phyloP scores from a whole-genome alignment of 2,888 invertebrate species.

The Dilophus febrilis region DNA sequence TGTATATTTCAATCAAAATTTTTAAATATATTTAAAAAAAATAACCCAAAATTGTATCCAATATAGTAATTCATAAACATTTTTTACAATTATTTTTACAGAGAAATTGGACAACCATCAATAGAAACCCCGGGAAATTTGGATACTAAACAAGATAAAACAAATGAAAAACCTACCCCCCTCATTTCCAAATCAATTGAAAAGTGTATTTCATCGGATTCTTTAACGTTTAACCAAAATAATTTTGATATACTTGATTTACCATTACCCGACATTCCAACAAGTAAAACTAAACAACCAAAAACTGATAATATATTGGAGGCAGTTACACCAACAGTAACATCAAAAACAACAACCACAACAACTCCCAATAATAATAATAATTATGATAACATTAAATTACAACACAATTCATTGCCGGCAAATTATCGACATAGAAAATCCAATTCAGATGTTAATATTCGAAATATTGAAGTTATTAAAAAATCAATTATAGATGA shows the following conservation, averaged over 20 bases:
- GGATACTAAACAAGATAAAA: too few relatives aligned
- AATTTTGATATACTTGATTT: slow-evolving; percentile 27
- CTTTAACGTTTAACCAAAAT: neutral
- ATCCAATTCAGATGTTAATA: neutral
- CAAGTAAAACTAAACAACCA: slow-evolving; percentile 14
- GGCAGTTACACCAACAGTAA: slow-evolving; percentile 8
- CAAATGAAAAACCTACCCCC: too few relatives aligned
- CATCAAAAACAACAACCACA: slow-evolving; percentile 6
- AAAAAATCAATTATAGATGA: slow-evolving; percentile 1
- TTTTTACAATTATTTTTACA: too few relatives aligned
- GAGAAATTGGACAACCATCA: too few relatives aligned
- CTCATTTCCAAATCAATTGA: too few relatives aligned
- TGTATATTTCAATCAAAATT: too few relatives aligned
- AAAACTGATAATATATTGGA: too few relatives aligned
- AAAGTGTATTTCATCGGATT: too few relatives aligned
- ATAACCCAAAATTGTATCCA: too few relatives aligned
- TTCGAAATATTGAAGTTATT: neutral
- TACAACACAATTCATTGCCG: slow-evolving; percentile 1
- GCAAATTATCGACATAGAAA: neutral
- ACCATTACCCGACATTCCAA: slow-evolving; percentile 26
- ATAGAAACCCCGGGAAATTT: too few relatives aligned
- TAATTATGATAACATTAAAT: neutral
- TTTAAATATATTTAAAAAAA: too few relatives aligned
- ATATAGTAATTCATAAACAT: too few relatives aligned
- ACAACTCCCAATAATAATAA: slow-evolving; percentile 5